Base-by-base conservation (phyloP, 2,888 invertebrate genomes). In the Pantelozetes paolii region DNA sequence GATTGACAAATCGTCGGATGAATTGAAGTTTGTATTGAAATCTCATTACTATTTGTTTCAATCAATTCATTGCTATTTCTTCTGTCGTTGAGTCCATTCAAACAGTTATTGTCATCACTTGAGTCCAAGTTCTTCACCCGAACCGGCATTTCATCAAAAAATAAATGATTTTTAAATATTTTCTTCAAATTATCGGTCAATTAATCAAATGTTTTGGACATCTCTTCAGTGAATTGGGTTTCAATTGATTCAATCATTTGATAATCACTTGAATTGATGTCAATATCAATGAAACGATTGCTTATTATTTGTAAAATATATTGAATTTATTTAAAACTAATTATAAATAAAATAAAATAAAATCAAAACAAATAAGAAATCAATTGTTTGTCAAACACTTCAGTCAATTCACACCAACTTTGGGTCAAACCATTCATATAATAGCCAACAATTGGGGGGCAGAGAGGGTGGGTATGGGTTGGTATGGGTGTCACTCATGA, bases 121-220 rank as follows among this genome's bases (percentile, higher is more conserved):
- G 23, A 40, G 8, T 40, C 6, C n/a, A n/a, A n/a, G n/a, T n/a
- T n/a, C n/a, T n/a, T 28, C 32, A 32, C 20, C 36, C 15, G n/a
- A 32, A 26, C 57, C 40, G 72, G 32, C 15, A 57, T 71, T 40
- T 77, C 75, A 67, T 54, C 11, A 32, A 36, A 59, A 74, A 73
- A 2, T 28, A 57, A 54, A 9, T 26, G 8, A 23, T 54, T 54
- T 54, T 2, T 62, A 26, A 64, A 36, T 64, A n/a, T n/a, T n/a
- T n/a, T n/a, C n/a, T n/a, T n/a, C n/a, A 36, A 57, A 20, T 40
- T 64, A 23, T 20, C 23, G 36, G 2, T 40, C 40, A 64, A 64
- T 64, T 40, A 64, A n/a, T 64, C 23, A 20, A 62, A 50, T 54
- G 3, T 26, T 45, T 23, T 54, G 54, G 23, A 23, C 54, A 54